A percentile compares a stretch with the other conserved stretches of the same genome.
These are phyloP conservation scores for Psettodes erumei DNA, from an alignment of 2,113 vertebrate genomes.

Conservation along the genomic window DNA sequence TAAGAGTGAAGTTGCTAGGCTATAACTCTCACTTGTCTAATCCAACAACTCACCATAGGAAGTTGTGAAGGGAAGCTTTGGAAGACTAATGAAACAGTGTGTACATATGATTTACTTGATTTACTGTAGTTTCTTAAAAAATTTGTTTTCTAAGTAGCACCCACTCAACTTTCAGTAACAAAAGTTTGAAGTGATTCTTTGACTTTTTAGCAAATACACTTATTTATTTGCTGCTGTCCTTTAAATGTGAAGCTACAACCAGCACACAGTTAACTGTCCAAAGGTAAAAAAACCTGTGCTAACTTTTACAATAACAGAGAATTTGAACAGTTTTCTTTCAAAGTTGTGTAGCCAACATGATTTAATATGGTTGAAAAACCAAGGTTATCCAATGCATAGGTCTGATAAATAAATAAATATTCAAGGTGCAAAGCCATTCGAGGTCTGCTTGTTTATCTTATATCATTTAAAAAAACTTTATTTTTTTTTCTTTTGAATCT, in stretches of 20 bases:
- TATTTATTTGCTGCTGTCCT: not conserved
- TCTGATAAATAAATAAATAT: not conserved
- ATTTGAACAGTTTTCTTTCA: not conserved
- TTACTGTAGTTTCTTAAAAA: not conserved
- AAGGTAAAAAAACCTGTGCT: not conserved
- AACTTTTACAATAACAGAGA: not conserved
- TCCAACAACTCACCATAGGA: not conserved
- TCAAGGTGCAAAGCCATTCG: not conserved
- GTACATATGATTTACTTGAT: too few species aligned
- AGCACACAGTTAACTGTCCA: not conserved
- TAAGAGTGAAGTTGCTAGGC: conserved; percentile 10
- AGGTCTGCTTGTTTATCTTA: not conserved
- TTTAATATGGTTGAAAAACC: not conserved
- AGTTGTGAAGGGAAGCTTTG: too few species aligned
- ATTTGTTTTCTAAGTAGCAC: not conserved
- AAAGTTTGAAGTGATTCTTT: not conserved
- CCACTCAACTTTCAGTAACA: not conserved
- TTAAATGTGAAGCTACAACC: conserved; percentile 6
- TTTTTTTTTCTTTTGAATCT: not conserved
- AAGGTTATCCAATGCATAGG: not conserved
- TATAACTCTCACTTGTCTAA: not conserved
- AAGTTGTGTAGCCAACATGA: not conserved
- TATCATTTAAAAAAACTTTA: not conserved
- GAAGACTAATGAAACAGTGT: conserved; percentile 1
- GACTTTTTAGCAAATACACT: conserved; percentile 4